phyloP scores from a whole-genome alignment of 2,888 invertebrate genomes.

The Deroplatys truncata region DNA sequence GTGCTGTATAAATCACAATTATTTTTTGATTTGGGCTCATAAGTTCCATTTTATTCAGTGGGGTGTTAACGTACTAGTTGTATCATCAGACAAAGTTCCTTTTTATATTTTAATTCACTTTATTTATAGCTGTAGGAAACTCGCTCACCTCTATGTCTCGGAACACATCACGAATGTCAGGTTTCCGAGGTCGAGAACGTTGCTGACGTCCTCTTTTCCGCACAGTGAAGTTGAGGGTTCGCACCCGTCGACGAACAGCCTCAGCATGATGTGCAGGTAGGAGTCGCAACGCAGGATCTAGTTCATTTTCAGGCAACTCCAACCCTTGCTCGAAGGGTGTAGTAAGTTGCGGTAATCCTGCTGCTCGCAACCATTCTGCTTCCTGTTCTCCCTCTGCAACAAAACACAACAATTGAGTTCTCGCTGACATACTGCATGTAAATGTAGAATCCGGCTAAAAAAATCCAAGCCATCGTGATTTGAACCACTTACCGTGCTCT shows the following conservation, averaged over 20 bases:
- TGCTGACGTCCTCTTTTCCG: conserved; percentile 57
- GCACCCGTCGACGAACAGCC: conserved; percentile 68
- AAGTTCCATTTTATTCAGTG: too few species aligned
- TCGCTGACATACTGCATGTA: too few species aligned
- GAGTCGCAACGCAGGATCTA: conserved; percentile 57
- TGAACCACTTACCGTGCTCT: too few species aligned
- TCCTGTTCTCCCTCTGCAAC: conserved; percentile 70
- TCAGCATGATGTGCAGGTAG: conserved; percentile 63
- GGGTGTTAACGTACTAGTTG: too few species aligned
- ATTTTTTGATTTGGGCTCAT: too few species aligned
- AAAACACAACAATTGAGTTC: conserved; percentile 11
- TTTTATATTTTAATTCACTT: too few species aligned
- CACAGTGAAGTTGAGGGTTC: conserved; percentile 72
- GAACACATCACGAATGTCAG: conserved; percentile 79
- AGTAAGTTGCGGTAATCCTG: conserved; percentile 66
- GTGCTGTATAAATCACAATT: too few species aligned
- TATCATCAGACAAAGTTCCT: too few species aligned
- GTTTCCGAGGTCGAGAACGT: conserved; percentile 52
- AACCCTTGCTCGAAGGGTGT: conserved; percentile 66
- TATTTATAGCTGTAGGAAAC: too few species aligned
- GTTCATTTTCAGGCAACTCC: conserved; percentile 61
- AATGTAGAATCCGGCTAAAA: too few species aligned
- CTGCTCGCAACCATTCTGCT: conserved; percentile 69
- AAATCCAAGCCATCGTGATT: too few species aligned
- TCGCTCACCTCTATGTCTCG: conserved; percentile 70